Base-by-base conservation (phyloP, 2,888 invertebrate species). In the Acronicta alni region DNA sequence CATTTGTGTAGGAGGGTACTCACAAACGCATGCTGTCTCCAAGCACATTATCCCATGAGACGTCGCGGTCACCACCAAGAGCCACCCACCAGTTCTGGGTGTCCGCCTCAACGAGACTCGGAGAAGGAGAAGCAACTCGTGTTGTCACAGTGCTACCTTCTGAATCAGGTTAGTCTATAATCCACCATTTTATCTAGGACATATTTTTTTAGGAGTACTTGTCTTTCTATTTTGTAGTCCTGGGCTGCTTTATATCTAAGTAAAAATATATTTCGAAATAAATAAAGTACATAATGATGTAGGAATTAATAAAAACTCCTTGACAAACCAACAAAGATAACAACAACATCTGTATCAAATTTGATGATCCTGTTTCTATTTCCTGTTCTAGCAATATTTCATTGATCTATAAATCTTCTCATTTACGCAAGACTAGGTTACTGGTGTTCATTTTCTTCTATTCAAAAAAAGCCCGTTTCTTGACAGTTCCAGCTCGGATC, bases 401-500 rank as follows among this genome's bases (percentile, higher is more conserved):
- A 30, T n/a, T 37, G 5, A 7, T 15, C 17, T 17, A 45, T 41
- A 30, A 12, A 15, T 49, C 15, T 18, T 48, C 26, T 41, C 20
- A 26, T 59, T 52, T 41, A 56, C 67, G 52, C 41, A 38, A 30
- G 48, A 42, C 48, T 62, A 43, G 54, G 64, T 67, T 46, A 79
- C 64, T 75, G 77, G 71, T 74, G 65, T 66, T 65, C 67, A 72
- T 73, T 68, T 69, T 74, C 67, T 75, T 67, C 64, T 72, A 72
- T 65, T 72, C 66, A 79, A 69, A 76, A 68, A 76, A 72, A 73
- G 78, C 68, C 67, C 76, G 77, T 72, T 76, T 76, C 55, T 61
- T 77, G 91, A 57, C 94, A 95, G 98, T 98, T 58, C 97, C 98
- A 43, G 98, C 98, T 37, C 95, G 96, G 87, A 98, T 99, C 85